Evolutionary conservation across 2,797 vertebrate genomes (phyloP).

Genomic region (Lutjanus campechanus): DNA sequence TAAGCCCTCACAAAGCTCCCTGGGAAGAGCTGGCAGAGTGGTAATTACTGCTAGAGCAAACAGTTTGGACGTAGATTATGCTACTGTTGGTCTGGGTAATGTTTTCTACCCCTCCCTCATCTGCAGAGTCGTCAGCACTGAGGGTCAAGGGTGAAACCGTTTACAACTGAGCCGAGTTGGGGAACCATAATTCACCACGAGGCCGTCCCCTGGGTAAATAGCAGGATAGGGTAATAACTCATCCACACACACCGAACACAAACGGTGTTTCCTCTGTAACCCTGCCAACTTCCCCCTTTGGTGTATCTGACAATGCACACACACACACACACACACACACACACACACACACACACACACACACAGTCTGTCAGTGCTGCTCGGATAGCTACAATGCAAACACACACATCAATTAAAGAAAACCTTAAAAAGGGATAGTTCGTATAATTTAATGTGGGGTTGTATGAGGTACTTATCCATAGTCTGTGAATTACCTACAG

Average conservation of each 20-base stretch:
- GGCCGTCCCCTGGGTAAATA: constrained; percentile 72
- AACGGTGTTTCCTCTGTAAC: constrained; percentile 79
- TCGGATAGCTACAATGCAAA: constrained; percentile 26
- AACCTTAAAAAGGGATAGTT: background rate
- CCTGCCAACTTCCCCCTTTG: constrained; percentile 74
- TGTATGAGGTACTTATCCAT: too few relatives aligned
- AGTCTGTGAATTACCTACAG: too few relatives aligned
- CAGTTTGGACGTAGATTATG: constrained; percentile 55
- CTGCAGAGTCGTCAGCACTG: background rate
- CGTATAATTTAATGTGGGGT: too few relatives aligned
- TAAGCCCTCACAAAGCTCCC: constrained; percentile 47
- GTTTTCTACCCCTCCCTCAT: constrained; percentile 48
- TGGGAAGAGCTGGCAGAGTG: constrained; percentile 38
- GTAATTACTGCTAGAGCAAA: constrained; percentile 70
- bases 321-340: constrained; percentile 25
- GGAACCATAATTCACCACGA: constrained; percentile 75
- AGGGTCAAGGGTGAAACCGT: constrained; percentile 77
- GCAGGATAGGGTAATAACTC: constrained; percentile 86
- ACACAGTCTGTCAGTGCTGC: constrained; percentile 16
- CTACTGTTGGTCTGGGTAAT: constrained; percentile 53
- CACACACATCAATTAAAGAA: constrained; percentile 26
- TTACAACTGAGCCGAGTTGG: constrained; percentile 63
- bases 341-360: constrained; percentile 10
- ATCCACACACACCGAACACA: constrained; percentile 77
- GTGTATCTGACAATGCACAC: constrained; percentile 49